Base-by-base conservation (phyloP, 2,113 vertebrate species). In the Neotoma lepida region DNA sequence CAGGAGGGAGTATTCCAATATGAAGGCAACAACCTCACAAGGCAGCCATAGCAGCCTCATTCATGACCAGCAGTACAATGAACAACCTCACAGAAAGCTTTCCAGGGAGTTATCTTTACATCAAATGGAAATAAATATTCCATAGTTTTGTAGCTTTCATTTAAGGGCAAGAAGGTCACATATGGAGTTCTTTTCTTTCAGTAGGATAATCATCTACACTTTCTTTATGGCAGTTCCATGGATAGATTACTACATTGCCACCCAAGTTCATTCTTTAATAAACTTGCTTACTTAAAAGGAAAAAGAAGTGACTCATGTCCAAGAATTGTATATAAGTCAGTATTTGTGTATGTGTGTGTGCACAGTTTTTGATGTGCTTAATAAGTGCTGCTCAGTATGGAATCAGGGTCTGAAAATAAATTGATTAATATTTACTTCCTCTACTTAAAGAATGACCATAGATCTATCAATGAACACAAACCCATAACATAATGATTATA, bases 81-180 rank as follows among this genome's bases (percentile, higher is more conserved):
- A 95, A 70, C 51, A 86, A 39, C 54, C 78, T 39, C 41, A 86
- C 26, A 87, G 51, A 86, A 73, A 56, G 54, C 3, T 66, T 41
- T 91, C 15, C 6, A 73, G n/a, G 41, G 39, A 91, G 81, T 68
- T 92, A 88, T 81, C 44, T 30, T 88, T 94, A 80, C 9, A n/a
- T 82, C 30, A 18, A 71, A 18, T 86, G 0, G 4, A 96, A 95
- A 86, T 56, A 93, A 94, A 63, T 68, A 71, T 82, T 84, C 89
- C 7, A 35, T 93, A 58, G 77, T 13, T 61, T 94, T 91, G 9
- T 77, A 88, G 61, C 33, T 71, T 39, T 66, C 30, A 64, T 35
- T 66, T 61, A 58, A 63, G 7, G 24, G 4, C 20, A 54, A 91
- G 30, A 74, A 93, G 1, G 73, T 94, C 4, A 74, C 1, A 54